Conservation (phyloP, 2,797 vertebrate genomes). For the Synaphobranchus kaupii region DNA sequence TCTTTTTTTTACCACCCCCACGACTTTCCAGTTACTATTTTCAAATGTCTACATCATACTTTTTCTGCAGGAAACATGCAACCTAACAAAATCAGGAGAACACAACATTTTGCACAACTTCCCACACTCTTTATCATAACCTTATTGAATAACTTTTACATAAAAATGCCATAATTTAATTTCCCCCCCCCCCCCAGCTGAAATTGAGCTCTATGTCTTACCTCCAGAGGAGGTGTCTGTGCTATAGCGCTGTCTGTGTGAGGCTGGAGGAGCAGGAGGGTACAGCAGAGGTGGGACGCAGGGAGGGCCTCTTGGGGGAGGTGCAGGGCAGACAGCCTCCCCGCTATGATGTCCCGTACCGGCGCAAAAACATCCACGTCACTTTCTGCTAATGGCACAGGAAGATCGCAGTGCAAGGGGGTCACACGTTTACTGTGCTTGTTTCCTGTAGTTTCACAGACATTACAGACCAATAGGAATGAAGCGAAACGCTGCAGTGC, state of each 20-base stretch:
- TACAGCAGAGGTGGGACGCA: constrained; percentile 7
- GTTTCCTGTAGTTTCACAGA: background rate
- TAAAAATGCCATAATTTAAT: background rate
- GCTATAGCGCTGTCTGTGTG: background rate
- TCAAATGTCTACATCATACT: background rate
- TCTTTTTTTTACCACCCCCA: background rate
- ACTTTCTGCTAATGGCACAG: background rate
- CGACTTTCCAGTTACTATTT: background rate
- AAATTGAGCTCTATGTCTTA: background rate
- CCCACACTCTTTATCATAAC: background rate
- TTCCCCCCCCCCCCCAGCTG: background rate
- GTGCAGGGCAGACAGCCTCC: constrained; percentile 12
- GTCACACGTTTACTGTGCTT: background rate
- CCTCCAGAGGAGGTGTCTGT: constrained; percentile 10
- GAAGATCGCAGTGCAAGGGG: background rate
- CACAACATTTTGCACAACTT: background rate
- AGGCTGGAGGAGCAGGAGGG: background rate
- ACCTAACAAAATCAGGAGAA: background rate
- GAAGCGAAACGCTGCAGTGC: background rate
- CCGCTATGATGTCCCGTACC: background rate
- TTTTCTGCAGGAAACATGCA: background rate
- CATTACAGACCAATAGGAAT: background rate
- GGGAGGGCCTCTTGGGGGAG: background rate
- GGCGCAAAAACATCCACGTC: constrained; percentile 3
- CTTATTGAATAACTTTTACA: background rate